Conservation (phyloP, 1,140 invertebrate species). For the Protaetia brevitarsis region DNA sequence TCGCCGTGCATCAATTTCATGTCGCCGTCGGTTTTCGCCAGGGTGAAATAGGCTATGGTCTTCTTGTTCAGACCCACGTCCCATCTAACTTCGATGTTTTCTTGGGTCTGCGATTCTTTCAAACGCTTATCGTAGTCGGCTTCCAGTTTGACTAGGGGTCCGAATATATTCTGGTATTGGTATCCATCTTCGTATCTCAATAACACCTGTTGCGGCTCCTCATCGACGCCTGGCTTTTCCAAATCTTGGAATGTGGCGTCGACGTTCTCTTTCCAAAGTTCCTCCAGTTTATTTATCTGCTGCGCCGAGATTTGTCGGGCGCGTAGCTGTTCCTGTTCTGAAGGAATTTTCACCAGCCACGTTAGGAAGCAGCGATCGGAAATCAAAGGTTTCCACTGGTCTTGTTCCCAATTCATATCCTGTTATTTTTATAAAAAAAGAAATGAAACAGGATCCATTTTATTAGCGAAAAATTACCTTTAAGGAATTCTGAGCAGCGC, state of each 20-base stretch:
- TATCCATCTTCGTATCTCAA: slow-evolving; percentile 94
- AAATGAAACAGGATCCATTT: slow-evolving; percentile 12
- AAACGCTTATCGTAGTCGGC: slow-evolving; percentile 98
- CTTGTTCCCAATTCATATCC: slow-evolving; percentile 99
- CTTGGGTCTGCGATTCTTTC: slow-evolving; percentile 98
- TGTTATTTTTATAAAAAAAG: slow-evolving; percentile 57
- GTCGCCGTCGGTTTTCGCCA: slow-evolving; percentile 97
- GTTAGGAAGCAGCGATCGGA: slow-evolving; percentile 92
- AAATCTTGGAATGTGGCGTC: slow-evolving; percentile 97
- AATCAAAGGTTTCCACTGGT: slow-evolving; percentile 98
- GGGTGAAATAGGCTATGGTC: slow-evolving; percentile 93
- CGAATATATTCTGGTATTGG: slow-evolving; percentile 98
- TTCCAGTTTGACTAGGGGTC: slow-evolving; percentile 94
- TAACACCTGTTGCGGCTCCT: slow-evolving; percentile 84
- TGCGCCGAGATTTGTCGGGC: slow-evolving; percentile 93
- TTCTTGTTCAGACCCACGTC: slow-evolving; percentile 98
- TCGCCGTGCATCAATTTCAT: slow-evolving; percentile 99
- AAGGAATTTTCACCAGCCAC: slow-evolving; percentile 96
- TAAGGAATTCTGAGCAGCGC: slow-evolving; percentile 88
- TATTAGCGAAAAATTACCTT: slow-evolving; percentile 36
- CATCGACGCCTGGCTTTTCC: slow-evolving; percentile 95
- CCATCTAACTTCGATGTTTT: slow-evolving; percentile 98
- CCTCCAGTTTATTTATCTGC: slow-evolving; percentile 97
- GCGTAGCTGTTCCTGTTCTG: slow-evolving; percentile 91
- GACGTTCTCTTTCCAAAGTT: slow-evolving; percentile 97